phyloP scores from a whole-genome alignment of 2,797 vertebrate species.

The Ibycter americanus region DNA sequence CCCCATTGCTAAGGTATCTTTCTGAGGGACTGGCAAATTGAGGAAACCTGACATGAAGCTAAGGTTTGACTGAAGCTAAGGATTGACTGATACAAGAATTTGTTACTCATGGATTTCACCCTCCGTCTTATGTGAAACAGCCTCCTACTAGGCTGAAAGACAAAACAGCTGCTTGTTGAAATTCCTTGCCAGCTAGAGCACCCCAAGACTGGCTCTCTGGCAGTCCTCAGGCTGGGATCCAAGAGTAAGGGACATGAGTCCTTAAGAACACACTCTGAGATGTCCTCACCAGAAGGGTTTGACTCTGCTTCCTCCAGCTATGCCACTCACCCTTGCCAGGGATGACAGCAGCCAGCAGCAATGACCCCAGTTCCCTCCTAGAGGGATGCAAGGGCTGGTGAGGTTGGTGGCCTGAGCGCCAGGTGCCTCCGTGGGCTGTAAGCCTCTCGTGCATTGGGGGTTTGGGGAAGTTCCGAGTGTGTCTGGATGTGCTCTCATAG shows the following conservation, averaged over 20 bases:
- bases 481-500: fast-evolving
- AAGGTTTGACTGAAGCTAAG: not conserved
- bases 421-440: not conserved
- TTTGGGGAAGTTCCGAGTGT: not conserved
- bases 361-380: not conserved
- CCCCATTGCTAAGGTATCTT: fast-evolving
- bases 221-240: not conserved
- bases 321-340: not conserved
- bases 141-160: not conserved
- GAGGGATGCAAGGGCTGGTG: not conserved
- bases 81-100: not conserved
- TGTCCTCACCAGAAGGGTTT: not conserved
- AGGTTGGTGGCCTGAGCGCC: fast-evolving
- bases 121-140: not conserved
- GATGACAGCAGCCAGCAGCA: not conserved
- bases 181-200: not conserved
- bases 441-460: fast-evolving
- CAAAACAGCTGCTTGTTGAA: not conserved
- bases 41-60: not conserved
- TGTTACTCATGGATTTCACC: not conserved
- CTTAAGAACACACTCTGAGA: not conserved
- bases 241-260: not conserved
- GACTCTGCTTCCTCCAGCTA: not conserved
- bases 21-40: not conserved
- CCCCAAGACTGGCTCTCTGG: not conserved